Evolutionary conservation across 2,113 vertebrate species (phyloP).

Genomic region (Ictalurus punctatus): DNA sequence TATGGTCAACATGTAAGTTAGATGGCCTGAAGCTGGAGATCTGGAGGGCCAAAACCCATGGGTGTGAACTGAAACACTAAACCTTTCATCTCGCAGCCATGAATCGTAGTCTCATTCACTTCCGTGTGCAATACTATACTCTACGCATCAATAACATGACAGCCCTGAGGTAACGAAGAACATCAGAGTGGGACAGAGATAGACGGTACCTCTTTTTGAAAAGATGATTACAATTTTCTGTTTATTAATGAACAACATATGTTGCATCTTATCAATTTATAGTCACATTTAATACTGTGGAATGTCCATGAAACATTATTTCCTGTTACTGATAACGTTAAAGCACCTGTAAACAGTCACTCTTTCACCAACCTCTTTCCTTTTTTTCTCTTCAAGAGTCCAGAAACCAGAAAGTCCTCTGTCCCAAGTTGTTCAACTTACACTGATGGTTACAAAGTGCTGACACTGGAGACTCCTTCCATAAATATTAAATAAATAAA

Average conservation of each 20-base stretch:
- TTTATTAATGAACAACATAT: background rate
- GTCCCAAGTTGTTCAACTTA: background rate
- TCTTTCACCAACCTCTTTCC: background rate
- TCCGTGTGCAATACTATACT: background rate
- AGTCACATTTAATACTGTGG: background rate
- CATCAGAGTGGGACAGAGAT: background rate
- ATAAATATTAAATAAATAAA: background rate
- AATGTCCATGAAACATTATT: background rate
- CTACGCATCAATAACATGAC: background rate
- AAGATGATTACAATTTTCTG: background rate
- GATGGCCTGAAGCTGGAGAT: background rate
- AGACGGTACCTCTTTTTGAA: too few relatives aligned
- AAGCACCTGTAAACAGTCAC: background rate
- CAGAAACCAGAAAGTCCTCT: background rate
- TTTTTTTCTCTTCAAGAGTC: background rate
- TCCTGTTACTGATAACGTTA: background rate
- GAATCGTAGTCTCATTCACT: background rate
- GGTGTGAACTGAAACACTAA: background rate
- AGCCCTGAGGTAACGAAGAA: background rate
- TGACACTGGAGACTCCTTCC: background rate
- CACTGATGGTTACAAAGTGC: background rate
- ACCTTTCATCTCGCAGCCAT: conserved; percentile 4
- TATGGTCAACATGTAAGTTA: conserved; percentile 10
- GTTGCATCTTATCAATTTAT: background rate
- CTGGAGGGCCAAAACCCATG: background rate